phyloP scores from a whole-genome alignment of 2,113 vertebrate genomes.

The Arizona elegans region DNA sequence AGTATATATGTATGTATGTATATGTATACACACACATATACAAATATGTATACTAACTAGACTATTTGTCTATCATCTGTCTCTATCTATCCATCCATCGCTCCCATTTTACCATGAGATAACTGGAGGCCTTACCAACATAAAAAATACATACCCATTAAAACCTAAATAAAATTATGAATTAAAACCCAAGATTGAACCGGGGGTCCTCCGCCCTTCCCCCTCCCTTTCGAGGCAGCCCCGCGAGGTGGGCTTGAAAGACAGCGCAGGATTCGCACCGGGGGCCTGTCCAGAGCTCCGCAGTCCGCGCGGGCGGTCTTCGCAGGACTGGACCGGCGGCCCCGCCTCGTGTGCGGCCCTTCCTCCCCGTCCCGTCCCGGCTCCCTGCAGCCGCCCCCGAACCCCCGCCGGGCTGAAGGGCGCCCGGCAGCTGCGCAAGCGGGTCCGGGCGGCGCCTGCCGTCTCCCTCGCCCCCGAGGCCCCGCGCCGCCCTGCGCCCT shows the following conservation, averaged over 20 bases:
- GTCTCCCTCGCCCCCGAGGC: conserved; percentile 35
- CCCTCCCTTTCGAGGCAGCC: background rate
- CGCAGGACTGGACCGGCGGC: background rate
- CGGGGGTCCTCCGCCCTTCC: background rate
- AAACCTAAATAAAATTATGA: too few relatives aligned
- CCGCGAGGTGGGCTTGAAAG: background rate
- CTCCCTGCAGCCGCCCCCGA: background rate
- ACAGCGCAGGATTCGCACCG: background rate
- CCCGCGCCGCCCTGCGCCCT: conserved; percentile 30
- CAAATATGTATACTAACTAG: too few relatives aligned
- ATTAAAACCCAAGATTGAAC: background rate
- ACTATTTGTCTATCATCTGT: too few relatives aligned
- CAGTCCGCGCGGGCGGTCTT: background rate
- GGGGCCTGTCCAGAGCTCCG: background rate
- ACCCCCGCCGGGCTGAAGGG: background rate
- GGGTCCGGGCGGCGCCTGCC: conserved; percentile 46
- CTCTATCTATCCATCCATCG: too few relatives aligned
- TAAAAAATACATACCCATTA: too few relatives aligned
- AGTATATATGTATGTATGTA: too few relatives aligned
- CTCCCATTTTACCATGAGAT: too few relatives aligned
- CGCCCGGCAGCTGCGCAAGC: background rate
- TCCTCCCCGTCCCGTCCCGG: background rate
- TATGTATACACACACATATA: too few relatives aligned
- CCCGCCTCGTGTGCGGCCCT: background rate
- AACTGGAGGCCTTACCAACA: too few relatives aligned